phyloP scores from a whole-genome alignment of 2,797 vertebrate genomes.

The Sebastes glaucus region DNA sequence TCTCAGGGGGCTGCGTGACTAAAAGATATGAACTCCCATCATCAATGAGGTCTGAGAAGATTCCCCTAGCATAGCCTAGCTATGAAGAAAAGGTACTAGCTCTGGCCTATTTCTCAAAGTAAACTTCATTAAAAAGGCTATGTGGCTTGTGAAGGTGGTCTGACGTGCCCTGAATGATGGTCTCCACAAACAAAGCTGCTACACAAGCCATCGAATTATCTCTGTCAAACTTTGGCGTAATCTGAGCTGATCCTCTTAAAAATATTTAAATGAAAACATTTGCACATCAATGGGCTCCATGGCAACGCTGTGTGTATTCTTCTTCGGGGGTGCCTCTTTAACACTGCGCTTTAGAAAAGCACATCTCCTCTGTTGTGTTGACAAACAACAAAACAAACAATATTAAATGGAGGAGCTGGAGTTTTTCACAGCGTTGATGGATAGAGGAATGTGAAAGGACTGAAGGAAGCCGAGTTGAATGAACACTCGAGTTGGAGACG shows the following conservation, averaged over 20 bases:
- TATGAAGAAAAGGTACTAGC: slow-evolving; percentile 54
- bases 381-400: slow-evolving; percentile 89
- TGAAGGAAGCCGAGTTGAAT: slow-evolving; percentile 62
- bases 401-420: slow-evolving; percentile 82
- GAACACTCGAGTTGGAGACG: slow-evolving; percentile 74
- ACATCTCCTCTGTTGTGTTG: slow-evolving; percentile 86
- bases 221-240: slow-evolving; percentile 90
- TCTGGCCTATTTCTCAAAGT: slow-evolving; percentile 78
- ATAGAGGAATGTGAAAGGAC: slow-evolving; percentile 75
- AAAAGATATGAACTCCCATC: slow-evolving; percentile 38
- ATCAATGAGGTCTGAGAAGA: slow-evolving; percentile 11
- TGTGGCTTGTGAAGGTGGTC: slow-evolving; percentile 84
- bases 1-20: neutral
- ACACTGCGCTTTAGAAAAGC: slow-evolving; percentile 85
- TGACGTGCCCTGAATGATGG: slow-evolving; percentile 87
- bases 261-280: slow-evolving; percentile 89
- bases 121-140: slow-evolving; percentile 85
- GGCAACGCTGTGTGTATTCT: slow-evolving; percentile 87
- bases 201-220: slow-evolving; percentile 89
- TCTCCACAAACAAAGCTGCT: slow-evolving; percentile 85
- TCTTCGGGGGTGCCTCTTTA: slow-evolving; percentile 85
- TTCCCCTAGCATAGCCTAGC: slow-evolving; percentile 31
- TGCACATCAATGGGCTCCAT: slow-evolving; percentile 87
- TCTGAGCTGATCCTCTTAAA: slow-evolving; percentile 90
- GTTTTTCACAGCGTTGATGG: slow-evolving; percentile 81